Evolutionary conservation across 2,888 invertebrate genomes (phyloP), one percentile per base, ranked within the genome.

Genomic region (Odontocolon sp.): DNA sequence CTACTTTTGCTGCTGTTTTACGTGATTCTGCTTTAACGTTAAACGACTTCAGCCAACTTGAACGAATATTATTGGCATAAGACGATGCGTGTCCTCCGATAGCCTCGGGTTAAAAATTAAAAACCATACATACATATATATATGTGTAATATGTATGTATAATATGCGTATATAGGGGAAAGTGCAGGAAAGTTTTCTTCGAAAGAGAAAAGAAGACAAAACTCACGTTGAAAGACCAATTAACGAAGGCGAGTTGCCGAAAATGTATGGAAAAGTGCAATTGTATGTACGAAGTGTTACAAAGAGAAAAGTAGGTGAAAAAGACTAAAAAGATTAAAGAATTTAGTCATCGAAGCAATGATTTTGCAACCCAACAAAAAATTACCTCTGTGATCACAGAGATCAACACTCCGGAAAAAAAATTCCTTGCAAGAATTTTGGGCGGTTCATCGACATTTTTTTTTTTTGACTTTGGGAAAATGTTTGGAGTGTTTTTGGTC

Each of bases 141-240:
- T 21, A 54, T n/a, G 2, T 18, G 18, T 23, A 14, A 50, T 11
- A 31, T 28, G 16, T 4, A 31, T 4, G 47, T 38, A 8, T 21
- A 40, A 6, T 40, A 38, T 45, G 21, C 33, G 28, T 33, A 36
- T 38, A 23, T 16, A 76, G 71, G 76, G 71, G 76, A 76, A 76
- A 76, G 76, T 76, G 67, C 28, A 56, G 61, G 61, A 47, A 40
- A 54, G 45, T 61, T 76, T 76, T 71, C 59, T 70, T 61, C 71
- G 71, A 71, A 67, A 71, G 76, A 71, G 71, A 76, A 76, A 76
- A 76, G 71, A 63, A 71, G 76, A 71, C 76, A 63, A 67, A 73
- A 42, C 33, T 73, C 67, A 16, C 66, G 66, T 64, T 70, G 61
- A 76, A 47, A 26, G 56, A 56, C 38, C 71, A 67, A 71, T 71